These are phyloP conservation scores for Pharmacophagus antenor DNA, from an alignment of 2,888 invertebrate genomes.

Conservation along the genomic window DNA sequence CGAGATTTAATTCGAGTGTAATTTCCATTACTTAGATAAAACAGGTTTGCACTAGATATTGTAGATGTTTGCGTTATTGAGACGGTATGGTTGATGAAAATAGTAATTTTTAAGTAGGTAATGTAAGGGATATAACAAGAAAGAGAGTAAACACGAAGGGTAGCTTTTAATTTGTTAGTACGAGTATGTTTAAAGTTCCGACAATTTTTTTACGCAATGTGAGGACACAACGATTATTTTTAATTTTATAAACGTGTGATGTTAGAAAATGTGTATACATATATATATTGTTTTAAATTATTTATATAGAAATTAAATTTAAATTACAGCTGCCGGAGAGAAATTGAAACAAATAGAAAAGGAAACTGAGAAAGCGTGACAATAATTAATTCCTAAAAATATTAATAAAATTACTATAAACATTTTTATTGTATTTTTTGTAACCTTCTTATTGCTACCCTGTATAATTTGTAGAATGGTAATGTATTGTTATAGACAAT, in stretches of 20 bases:
- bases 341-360: slow-evolving; percentile 18
- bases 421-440: no score
- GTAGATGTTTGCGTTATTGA: no score
- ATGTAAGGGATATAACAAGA: no score
- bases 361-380: slow-evolving; percentile 13
- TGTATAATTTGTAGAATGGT: no score
- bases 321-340: slow-evolving; percentile 23
- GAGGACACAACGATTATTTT: background rate
- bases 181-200: no score
- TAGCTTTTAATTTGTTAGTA: no score
- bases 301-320: background rate
- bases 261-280: background rate
- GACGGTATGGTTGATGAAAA: no score
- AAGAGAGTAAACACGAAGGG: no score
- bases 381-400: background rate
- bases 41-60: background rate
- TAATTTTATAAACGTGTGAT: background rate
- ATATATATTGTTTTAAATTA: background rate
- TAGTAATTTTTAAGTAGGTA: no score
- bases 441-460: no score
- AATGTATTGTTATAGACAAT: no score
- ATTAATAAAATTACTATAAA: background rate
- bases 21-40: background rate
- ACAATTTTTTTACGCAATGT: no score
- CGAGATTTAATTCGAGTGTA: background rate